Base-by-base conservation (phyloP, 2,888 invertebrate genomes). In the Himalopsyche anomala region DNA sequence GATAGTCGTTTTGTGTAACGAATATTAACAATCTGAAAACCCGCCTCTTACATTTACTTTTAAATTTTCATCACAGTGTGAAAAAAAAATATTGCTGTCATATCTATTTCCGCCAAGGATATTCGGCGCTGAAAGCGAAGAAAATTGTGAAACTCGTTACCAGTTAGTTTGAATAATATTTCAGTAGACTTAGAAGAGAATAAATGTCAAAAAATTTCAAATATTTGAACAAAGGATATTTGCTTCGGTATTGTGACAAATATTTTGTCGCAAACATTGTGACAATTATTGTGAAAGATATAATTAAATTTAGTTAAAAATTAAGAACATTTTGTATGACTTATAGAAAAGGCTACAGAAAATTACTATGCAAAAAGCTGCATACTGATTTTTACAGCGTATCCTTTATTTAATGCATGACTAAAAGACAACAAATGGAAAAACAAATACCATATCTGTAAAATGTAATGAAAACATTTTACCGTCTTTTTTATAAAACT, bases 161-260 rank as follows among this genome's bases (percentile, higher is more conserved):
- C 74, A 38, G 38, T 74, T 15, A 36, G 36, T 38, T 74, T 36
- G 15, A 74, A 74, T 74, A 74, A 74, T 74, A 36, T 74, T 36
- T 74, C 38, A 38, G 28, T 74, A 11, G 28, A 74, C 38, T 12
- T 74, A 5, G 15, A 74, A 74, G 36, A 36, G 36, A 74, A 74
- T 12, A 36, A 28, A 12, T 36, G 69, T 28, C 28, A 74, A 74
- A 74, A 28, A 6, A 38, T 74, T 74, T 28, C 12, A 74, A 74
- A 74, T 36, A 36, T 36, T 74, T 74, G 12, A 74, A 74, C 74
- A 74, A 74, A 74, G 74, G 74, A 36, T 38, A 36, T 38, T 74
- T 4, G 74, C 5, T 19, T 28, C 38, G 74, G 74, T 36, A 9
- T 36, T 74, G 36, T 11, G 74, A 74, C n/a, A 19, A 19, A 19